A percentile compares a stretch with the other conserved stretches of the same genome.
These are phyloP conservation scores for Sceliomorpha sp. DNA, from an alignment of 2,888 invertebrate species.

Conservation along the genomic window DNA sequence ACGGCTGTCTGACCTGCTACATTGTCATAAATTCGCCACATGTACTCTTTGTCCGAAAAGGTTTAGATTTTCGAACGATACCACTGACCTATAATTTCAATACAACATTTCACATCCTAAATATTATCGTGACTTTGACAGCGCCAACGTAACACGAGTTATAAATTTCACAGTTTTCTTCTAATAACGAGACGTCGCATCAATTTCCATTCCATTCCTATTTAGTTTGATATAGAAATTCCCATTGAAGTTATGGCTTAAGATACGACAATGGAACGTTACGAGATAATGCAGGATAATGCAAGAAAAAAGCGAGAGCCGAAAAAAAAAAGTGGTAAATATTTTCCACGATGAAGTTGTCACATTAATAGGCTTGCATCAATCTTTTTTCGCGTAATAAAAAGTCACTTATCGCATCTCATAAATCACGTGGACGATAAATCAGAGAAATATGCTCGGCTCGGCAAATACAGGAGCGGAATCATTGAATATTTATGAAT, in stretches of 20 bases:
- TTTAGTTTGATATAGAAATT: no score
- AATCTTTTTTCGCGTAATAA: no score
- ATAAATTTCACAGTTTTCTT: no score
- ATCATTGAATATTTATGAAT: slow-evolving; percentile 54
- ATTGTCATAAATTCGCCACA: slow-evolving; percentile 33
- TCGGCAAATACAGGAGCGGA: slow-evolving; percentile 50
- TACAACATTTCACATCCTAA: neutral
- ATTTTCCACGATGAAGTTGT: no score
- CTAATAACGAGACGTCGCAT: no score
- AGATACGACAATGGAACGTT: no score
- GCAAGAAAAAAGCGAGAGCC: no score
- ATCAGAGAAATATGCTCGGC: slow-evolving; percentile 42
- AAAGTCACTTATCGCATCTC: neutral
- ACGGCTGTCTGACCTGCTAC: slow-evolving; percentile 33
- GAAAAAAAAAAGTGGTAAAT: no score
- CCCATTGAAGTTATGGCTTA: no score
- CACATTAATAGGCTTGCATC: no score
- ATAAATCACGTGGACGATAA: slow-evolving; percentile 46
- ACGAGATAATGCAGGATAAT: no score
- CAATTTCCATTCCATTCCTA: no score
- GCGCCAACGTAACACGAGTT: neutral
- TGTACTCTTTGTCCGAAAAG: slow-evolving; percentile 3
- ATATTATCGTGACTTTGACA: neutral
- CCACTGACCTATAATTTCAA: slow-evolving; percentile 4
- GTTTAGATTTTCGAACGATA: slow-evolving; percentile 6